Evolutionary conservation across 2,797 vertebrate genomes (phyloP), one percentile per base, ranked within the genome.

Genomic region (Sarcophilus harrisii): DNA sequence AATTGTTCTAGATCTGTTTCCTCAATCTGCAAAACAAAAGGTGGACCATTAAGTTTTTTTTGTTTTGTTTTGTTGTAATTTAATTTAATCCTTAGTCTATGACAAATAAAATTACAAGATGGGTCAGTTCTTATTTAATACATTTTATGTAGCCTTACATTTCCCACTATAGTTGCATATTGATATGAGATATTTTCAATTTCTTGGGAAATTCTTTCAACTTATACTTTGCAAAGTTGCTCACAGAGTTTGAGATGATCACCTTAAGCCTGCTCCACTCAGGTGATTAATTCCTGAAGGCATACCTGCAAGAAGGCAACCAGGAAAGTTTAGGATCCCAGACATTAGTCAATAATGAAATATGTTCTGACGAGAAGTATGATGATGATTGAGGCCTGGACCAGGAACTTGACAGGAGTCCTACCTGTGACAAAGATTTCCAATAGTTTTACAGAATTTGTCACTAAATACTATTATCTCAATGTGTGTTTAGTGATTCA

Each of bases 261-360:
- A 45, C 0, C 21, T 87, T 24, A 81, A 81, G 38, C 9, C 73
- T 45, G 21, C 24, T 87, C 45, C 21, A 49, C 73, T 27, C 38
- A 87, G 21, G 73, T 27, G 73, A 87, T 38, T 87, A 38, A 87
- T 8, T 96, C 92, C 90, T 96, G 94, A 81, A 93, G 28, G n/a
- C 5, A 29, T 6, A 38, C 32, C 0, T 73, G 89, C 18, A 5
- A 12, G 28, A 81, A 93, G 92, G 91, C 58, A 14, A 32, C 49
- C 6, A 92, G 66, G 90, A 91, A 87, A 54, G 30, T 16, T 32
- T 29, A 16, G 8, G 0, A 57, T 93, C 30, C 91, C 45, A 91
- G 96, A 95, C 89, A 92, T 90, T 21, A 93, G 92, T n/a, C 49
- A 52, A 92, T 91, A 94, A 95, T 94, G 95, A 92, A 94, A 91